A percentile compares a stretch with the other conserved stretches of the same genome.
phyloP scores from a whole-genome alignment of 35 echinoderm and acorn worm genomes.

The Ophioderma brevispina region DNA sequence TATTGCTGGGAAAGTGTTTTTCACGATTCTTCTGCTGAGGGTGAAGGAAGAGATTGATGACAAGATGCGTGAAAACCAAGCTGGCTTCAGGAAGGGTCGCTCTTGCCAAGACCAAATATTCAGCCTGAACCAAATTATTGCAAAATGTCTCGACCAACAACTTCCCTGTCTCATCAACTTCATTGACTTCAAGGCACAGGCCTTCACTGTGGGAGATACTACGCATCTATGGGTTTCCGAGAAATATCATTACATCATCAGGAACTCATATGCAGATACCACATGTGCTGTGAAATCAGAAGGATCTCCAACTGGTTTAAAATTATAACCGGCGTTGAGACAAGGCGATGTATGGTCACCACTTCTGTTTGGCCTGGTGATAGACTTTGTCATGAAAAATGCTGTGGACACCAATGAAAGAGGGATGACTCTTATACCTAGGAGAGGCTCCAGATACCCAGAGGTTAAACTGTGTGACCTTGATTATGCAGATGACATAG shows the following conservation, averaged over 20 bases:
- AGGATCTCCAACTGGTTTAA: slow-evolving; percentile 4
- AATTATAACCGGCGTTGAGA: not conserved
- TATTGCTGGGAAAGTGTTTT: slow-evolving; percentile 3
- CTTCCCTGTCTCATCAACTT: not conserved
- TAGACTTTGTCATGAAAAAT: not conserved
- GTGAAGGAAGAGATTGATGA: slow-evolving; percentile 2
- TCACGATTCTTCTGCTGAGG: not conserved
- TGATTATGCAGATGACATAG: slow-evolving; percentile 15
- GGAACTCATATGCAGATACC: not conserved
- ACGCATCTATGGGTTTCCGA: not conserved
- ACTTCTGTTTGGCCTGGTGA: not conserved
- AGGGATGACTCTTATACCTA: not conserved
- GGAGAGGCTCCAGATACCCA: slow-evolving; percentile 1
- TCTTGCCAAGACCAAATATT: not conserved
- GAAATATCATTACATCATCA: not conserved
- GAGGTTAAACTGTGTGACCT: not conserved
- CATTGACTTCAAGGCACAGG: slow-evolving; percentile 11
- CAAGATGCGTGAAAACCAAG: slow-evolving; percentile 18
- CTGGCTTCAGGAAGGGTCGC: not conserved
- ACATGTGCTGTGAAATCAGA: not conserved
- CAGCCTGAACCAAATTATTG: slow-evolving; percentile 1
- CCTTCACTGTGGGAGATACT: slow-evolving; percentile 8
- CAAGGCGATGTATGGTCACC: slow-evolving; percentile 4
- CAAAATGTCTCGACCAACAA: not conserved
- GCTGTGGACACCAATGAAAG: too few relatives aligned